phyloP scores from a whole-genome alignment of 2,113 vertebrate species.

The Guaruba guarouba region DNA sequence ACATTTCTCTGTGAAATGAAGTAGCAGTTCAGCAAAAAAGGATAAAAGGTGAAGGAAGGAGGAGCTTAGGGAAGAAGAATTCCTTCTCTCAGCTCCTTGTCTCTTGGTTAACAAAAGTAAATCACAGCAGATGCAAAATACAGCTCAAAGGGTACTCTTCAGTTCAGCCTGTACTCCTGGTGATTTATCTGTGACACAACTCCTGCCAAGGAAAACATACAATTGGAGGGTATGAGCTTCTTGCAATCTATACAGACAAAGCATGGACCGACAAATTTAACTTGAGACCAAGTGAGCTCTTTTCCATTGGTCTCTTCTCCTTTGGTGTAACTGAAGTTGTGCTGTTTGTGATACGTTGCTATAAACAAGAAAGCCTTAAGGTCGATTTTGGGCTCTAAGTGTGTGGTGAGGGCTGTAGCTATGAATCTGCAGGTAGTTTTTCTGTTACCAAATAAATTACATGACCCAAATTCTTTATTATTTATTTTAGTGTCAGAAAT shows the following conservation, averaged over 20 bases:
- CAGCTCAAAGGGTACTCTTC: neutral
- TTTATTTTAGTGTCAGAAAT: neutral
- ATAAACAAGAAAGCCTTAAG: neutral
- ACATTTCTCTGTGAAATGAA: neutral
- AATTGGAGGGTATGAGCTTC: neutral
- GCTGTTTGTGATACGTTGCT: neutral
- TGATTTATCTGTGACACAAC: neutral
- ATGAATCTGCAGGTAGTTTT: neutral
- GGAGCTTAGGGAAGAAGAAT: neutral
- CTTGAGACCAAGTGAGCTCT: neutral
- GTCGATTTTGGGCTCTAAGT: neutral
- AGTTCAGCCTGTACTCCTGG: neutral
- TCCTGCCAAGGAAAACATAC: neutral
- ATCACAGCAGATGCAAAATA: neutral
- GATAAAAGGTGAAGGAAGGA: neutral
- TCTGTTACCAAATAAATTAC: neutral
- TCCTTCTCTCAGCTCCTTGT: neutral
- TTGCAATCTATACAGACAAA: neutral
- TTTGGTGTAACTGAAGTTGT: neutral
- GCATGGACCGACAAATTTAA: neutral
- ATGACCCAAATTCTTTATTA: neutral
- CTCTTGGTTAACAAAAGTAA: neutral
- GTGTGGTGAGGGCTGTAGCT: neutral
- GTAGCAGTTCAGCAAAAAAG: neutral
- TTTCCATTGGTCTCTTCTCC: neutral